These are phyloP conservation scores for Pachyrhynchus sulphureomaculatus DNA, from an alignment of 1,140 invertebrate genomes.

Conservation along the genomic window DNA sequence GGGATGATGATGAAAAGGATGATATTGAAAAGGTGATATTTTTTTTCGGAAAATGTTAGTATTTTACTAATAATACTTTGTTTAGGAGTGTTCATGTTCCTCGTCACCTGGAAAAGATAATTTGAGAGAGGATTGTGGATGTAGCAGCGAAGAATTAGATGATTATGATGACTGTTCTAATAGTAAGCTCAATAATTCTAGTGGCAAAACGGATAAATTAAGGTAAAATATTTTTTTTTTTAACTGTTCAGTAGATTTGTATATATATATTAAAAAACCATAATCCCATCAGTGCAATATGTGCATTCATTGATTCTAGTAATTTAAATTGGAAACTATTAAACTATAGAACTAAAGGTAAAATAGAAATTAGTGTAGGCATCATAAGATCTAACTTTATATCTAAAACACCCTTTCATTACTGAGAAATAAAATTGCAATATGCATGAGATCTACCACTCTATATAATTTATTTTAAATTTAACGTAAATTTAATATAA, in stretches of 20 bases:
- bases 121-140: constrained; percentile 19
- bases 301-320: too few species aligned
- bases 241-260: neutral
- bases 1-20: constrained; percentile 40
- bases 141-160: constrained; percentile 25
- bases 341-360: too few species aligned
- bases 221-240: constrained; percentile 3
- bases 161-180: constrained; percentile 32
- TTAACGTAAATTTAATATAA: too few species aligned
- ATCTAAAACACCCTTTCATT: too few species aligned
- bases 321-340: too few species aligned
- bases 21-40: constrained; percentile 26
- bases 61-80: too few species aligned
- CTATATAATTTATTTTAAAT: too few species aligned
- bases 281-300: too few species aligned
- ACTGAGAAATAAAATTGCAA: too few species aligned
- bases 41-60: neutral
- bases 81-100: constrained; percentile 39
- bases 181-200: constrained; percentile 14
- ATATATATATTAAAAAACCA: neutral
- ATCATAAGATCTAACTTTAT: too few species aligned
- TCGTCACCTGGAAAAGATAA: constrained; percentile 10
- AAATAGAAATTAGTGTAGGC: too few species aligned
- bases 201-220: constrained; percentile 23
- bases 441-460: too few species aligned